phyloP scores from a whole-genome alignment of 2,113 vertebrate species.

The Prietella phreatophila region DNA sequence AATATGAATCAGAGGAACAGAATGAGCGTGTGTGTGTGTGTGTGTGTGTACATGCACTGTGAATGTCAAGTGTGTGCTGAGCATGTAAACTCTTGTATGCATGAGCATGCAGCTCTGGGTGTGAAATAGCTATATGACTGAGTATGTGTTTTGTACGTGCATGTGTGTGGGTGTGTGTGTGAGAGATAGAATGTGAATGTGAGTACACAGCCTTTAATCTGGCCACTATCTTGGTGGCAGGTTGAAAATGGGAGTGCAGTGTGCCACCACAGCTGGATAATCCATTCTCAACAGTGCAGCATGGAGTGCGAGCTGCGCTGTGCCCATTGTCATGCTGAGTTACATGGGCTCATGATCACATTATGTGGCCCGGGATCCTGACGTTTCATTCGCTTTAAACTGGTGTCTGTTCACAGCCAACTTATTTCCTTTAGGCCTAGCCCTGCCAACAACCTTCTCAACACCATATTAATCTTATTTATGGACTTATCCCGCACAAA shows the following conservation, averaged over 20 bases:
- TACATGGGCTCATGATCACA: slow-evolving; percentile 97
- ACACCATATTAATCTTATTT: slow-evolving; percentile 99
- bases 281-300: slow-evolving; percentile 93
- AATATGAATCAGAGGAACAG: not conserved
- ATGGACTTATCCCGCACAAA: slow-evolving; percentile 96
- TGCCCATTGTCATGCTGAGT: slow-evolving; percentile 93
- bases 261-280: slow-evolving; percentile 82
- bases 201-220: slow-evolving; percentile 62
- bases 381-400: slow-evolving; percentile 98
- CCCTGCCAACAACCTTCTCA: slow-evolving; percentile 95
- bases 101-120: slow-evolving; percentile 25
- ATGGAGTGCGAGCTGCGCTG: slow-evolving; percentile 77
- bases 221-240: slow-evolving; percentile 71
- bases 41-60: not conserved
- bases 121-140: slow-evolving; percentile 35
- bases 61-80: slow-evolving; percentile 20
- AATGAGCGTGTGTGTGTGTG: not conserved
- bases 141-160: slow-evolving; percentile 29
- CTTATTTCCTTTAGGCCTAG: slow-evolving; percentile 88
- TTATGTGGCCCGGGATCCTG: slow-evolving; percentile 94
- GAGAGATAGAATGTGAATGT: slow-evolving; percentile 4
- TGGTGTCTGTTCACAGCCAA: slow-evolving; percentile 85
- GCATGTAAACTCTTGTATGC: slow-evolving; percentile 24
- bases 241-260: slow-evolving; percentile 75
- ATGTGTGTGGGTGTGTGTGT: slow-evolving; percentile 6